Evolutionary conservation across 2,797 vertebrate genomes (phyloP).

Genomic region (Natrix natrix): DNA sequence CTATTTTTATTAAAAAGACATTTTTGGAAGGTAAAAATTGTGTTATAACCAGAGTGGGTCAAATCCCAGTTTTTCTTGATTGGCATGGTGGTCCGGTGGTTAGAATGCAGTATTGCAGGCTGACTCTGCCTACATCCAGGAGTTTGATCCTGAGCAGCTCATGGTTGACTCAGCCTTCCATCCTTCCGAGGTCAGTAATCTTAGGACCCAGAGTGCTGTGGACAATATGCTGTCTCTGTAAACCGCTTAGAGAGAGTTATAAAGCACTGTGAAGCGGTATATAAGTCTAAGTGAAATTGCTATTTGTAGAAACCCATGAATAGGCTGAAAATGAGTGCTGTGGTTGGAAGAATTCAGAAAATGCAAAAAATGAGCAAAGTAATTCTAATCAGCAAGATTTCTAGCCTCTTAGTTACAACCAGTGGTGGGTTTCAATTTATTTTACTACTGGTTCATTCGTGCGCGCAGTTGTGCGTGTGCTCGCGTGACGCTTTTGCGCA

Average conservation of each 20-base stretch:
- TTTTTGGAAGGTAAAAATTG: too few species aligned
- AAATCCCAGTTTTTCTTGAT: background rate
- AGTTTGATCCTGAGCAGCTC: background rate
- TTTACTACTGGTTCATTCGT: too few species aligned
- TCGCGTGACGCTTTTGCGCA: too few species aligned
- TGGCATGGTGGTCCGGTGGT: too few species aligned
- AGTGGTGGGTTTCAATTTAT: too few species aligned
- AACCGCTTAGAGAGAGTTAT: too few species aligned
- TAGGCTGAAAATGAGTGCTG: background rate
- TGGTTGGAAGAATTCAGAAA: background rate
- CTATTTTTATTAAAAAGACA: background rate
- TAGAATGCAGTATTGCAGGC: background rate
- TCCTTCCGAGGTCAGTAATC: background rate
- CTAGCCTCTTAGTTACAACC: background rate
- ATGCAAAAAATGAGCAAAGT: background rate
- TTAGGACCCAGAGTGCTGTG: background rate
- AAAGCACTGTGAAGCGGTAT: background rate
- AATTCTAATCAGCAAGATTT: background rate
- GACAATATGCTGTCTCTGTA: background rate
- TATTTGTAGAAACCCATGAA: background rate
- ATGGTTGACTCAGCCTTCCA: background rate
- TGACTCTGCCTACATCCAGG: background rate
- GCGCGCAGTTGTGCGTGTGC: too few species aligned
- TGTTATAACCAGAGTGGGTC: background rate
- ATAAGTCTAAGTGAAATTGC: background rate